A percentile compares a stretch with the other conserved stretches of the same genome.
phyloP scores from a whole-genome alignment of 2,113 vertebrate genomes.

The Axis porcinus region DNA sequence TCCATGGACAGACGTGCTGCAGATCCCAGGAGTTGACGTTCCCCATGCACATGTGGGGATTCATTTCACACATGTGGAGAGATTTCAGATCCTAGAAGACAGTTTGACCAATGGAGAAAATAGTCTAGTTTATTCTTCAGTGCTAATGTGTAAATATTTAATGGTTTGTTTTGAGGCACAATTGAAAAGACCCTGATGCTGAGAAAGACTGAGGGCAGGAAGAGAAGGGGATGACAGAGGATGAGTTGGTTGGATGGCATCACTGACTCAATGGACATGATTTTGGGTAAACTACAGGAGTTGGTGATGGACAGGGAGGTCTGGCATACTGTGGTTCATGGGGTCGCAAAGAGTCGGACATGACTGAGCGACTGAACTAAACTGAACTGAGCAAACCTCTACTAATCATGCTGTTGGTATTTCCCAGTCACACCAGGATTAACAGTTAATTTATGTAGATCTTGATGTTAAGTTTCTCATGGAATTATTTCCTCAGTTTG shows the following conservation, averaged over 20 bases:
- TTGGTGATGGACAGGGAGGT: no score
- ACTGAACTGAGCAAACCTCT: not conserved
- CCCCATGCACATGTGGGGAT: not conserved
- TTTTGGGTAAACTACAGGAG: no score
- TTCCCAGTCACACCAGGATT: not conserved
- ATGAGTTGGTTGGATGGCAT: no score
- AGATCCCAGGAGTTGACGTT: not conserved
- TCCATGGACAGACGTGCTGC: no score
- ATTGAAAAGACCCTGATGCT: no score
- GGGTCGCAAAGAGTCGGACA: no score
- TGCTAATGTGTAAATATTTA: not conserved
- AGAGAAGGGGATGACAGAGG: no score
- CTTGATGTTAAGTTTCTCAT: not conserved
- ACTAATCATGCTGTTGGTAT: not conserved
- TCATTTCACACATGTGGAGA: not conserved
- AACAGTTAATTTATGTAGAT: not conserved
- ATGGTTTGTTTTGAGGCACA: not conserved
- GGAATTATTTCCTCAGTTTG: not conserved
- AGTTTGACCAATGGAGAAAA: not conserved
- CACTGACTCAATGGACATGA: no score
- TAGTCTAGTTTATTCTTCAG: no score
- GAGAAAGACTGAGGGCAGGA: no score
- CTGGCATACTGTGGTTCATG: no score
- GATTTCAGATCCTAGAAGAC: not conserved
- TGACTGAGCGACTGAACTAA: no score